These are phyloP conservation scores for Orchesella cincta DNA, from an alignment of 1,140 invertebrate genomes.

Conservation along the genomic window DNA sequence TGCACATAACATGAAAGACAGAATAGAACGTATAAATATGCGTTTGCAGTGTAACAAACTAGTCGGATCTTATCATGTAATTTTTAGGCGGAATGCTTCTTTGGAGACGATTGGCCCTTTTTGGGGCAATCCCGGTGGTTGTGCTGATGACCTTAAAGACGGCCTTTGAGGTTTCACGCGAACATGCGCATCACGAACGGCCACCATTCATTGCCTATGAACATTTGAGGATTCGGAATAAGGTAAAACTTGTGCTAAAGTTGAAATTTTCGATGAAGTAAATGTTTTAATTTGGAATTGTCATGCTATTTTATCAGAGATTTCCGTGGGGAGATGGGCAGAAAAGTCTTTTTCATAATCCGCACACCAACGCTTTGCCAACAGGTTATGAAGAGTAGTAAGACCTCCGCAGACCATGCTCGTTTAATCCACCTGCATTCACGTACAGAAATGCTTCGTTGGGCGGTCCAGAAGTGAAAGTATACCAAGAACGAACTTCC, in stretches of 20 bases:
- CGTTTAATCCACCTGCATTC: too few relatives aligned
- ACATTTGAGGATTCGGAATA: slow-evolving; percentile 4
- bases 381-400: slow-evolving; percentile 12
- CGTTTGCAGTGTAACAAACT: too few relatives aligned
- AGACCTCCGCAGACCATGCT: too few relatives aligned
- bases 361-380: neutral
- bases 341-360: slow-evolving; percentile 1
- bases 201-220: neutral
- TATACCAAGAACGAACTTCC: too few relatives aligned
- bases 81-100: neutral
- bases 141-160: neutral
- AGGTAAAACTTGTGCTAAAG: too few relatives aligned
- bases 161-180: neutral
- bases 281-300: neutral
- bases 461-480: too few relatives aligned
- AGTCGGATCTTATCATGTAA: too few relatives aligned
- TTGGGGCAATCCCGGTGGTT: neutral
- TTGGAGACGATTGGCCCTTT: neutral
- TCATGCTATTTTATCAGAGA: neutral
- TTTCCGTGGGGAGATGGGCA: slow-evolving; percentile 6
- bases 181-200: neutral
- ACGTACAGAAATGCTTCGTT: too few relatives aligned
- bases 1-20: too few relatives aligned
- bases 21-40: too few relatives aligned
- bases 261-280: too few relatives aligned